Conservation (phyloP, 2,113 vertebrate genomes). For the Silurus glanis region DNA sequence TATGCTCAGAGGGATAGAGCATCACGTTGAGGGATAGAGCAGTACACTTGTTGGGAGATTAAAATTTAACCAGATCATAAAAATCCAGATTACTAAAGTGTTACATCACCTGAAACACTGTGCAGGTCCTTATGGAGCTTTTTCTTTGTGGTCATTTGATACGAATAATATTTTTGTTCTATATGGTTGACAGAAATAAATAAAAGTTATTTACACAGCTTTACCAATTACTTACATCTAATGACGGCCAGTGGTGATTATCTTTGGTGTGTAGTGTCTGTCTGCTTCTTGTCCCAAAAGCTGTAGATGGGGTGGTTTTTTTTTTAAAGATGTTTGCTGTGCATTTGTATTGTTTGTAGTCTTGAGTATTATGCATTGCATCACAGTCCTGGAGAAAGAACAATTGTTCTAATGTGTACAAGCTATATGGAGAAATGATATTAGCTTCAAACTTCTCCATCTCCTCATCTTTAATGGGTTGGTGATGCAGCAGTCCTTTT, state of each 20-base stretch:
- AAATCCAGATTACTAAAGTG: background rate
- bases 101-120: background rate
- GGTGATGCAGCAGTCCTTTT: background rate
- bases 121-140: background rate
- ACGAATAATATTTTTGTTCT: background rate
- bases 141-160: background rate
- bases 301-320: background rate
- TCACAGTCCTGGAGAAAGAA: background rate
- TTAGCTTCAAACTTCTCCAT: background rate
- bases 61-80: conserved; percentile 4
- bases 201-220: background rate
- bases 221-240: background rate
- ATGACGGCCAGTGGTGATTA: background rate
- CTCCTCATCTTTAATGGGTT: background rate
- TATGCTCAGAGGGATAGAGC: background rate
- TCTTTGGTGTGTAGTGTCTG: background rate
- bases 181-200: background rate
- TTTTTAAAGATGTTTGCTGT: too few species aligned
- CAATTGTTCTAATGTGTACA: background rate
- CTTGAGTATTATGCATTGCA: background rate
- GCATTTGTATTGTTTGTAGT: background rate
- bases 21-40: background rate
- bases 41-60: background rate
- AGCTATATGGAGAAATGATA: background rate
- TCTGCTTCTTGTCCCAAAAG: background rate